phyloP scores from a whole-genome alignment of 2,797 vertebrate genomes.

The Spinus olivaceus region DNA sequence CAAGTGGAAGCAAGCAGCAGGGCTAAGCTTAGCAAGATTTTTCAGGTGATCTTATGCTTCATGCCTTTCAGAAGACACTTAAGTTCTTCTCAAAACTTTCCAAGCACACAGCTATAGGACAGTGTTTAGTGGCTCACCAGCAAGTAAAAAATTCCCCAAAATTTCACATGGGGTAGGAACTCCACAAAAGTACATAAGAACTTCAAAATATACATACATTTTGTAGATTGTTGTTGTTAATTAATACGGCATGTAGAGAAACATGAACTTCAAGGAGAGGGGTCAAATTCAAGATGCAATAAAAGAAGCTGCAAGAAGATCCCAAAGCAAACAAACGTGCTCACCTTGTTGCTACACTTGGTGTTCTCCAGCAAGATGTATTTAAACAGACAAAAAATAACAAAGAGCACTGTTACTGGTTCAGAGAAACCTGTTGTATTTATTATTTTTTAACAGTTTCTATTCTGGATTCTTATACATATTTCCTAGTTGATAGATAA shows the following conservation, averaged over 20 bases:
- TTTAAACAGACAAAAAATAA: background rate
- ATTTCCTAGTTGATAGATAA: background rate
- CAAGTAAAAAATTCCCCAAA: background rate
- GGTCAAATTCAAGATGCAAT: background rate
- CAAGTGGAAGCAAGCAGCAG: background rate
- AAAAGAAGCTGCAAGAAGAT: background rate
- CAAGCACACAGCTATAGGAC: background rate
- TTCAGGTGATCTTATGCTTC: background rate
- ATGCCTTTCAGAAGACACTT: background rate
- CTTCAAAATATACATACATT: background rate
- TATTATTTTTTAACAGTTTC: background rate
- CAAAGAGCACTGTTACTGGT: background rate
- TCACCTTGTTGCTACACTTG: background rate
- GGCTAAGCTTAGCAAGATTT: background rate
- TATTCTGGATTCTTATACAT: background rate
- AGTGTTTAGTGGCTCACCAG: background rate
- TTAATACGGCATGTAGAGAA: background rate
- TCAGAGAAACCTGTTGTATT: background rate
- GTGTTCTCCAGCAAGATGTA: background rate
- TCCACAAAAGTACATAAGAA: background rate
- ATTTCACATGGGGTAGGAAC: background rate
- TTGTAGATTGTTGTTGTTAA: background rate
- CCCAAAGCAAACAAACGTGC: background rate
- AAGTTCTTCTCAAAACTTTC: background rate
- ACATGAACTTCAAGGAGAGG: background rate